phyloP scores from a whole-genome alignment of 2,797 vertebrate species.

The Chelidonichthys spinosus region DNA sequence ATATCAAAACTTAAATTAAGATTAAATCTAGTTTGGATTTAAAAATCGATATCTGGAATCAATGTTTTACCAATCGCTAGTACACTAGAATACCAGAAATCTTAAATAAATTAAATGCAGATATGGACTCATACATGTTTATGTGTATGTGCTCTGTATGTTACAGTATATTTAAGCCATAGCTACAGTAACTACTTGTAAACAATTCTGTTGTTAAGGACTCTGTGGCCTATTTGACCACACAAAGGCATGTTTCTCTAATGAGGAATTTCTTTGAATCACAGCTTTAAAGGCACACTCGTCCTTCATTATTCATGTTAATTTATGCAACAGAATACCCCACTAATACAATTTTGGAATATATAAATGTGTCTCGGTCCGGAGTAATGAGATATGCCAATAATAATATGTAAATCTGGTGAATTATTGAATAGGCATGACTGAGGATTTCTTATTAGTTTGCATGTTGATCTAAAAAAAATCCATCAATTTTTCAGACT shows the following conservation, averaged over 20 bases:
- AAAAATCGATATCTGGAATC: not conserved
- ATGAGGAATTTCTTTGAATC: slow-evolving; percentile 64
- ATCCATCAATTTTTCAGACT: slow-evolving; percentile 75
- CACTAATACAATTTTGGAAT: slow-evolving; percentile 83
- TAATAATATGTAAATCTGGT: slow-evolving; percentile 85
- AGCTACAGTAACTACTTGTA: slow-evolving; percentile 3
- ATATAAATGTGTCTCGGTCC: slow-evolving; percentile 80
- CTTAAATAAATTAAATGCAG: not conserved
- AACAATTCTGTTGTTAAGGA: slow-evolving; percentile 28
- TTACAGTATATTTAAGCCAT: slow-evolving; percentile 11
- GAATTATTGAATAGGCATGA: slow-evolving; percentile 85
- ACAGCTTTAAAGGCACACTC: slow-evolving; percentile 62
- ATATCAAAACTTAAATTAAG: not conserved
- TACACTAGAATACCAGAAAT: not conserved
- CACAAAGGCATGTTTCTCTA: slow-evolving; percentile 55
- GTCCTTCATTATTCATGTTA: slow-evolving; percentile 83
- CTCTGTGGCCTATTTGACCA: slow-evolving; percentile 43
- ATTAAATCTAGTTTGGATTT: not conserved
- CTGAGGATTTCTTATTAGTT: slow-evolving; percentile 78
- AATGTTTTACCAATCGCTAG: not conserved
- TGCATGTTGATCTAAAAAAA: slow-evolving; percentile 78
- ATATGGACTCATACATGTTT: not conserved
- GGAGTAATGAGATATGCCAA: slow-evolving; percentile 83
- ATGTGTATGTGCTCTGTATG: not conserved
- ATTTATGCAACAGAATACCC: slow-evolving; percentile 80